Conservation (phyloP, 2,113 vertebrate genomes). For the Neotoma lepida region DNA sequence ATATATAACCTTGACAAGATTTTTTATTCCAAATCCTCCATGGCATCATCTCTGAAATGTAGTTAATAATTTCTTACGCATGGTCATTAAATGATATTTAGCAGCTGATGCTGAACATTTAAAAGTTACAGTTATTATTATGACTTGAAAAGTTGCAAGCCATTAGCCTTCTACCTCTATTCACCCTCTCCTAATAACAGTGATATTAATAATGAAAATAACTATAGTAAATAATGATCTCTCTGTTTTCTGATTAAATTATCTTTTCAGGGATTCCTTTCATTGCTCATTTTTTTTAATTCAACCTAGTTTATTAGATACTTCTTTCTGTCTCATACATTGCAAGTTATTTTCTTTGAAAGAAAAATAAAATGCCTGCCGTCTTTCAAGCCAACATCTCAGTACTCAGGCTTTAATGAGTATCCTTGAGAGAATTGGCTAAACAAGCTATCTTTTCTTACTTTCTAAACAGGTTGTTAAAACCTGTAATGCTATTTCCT, state of each 20-base stretch:
- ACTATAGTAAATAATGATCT: neutral
- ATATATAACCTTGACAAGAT: neutral
- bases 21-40: neutral
- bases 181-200: neutral
- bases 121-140: neutral
- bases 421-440: neutral
- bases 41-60: slow-evolving; percentile 8
- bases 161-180: neutral
- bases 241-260: neutral
- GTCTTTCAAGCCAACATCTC: neutral
- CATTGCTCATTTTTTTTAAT: neutral
- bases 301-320: neutral
- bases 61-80: neutral
- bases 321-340: neutral
- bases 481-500: neutral
- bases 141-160: neutral
- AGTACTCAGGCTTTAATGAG: neutral
- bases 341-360: neutral
- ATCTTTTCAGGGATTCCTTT: neutral
- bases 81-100: neutral
- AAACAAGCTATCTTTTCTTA: neutral
- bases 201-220: neutral
- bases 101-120: neutral
- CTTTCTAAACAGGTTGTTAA: slow-evolving; percentile 5
- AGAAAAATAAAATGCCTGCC: neutral